phyloP scores from a whole-genome alignment of 53 echinoderm and acorn worm genomes.

The Apostichopus leukothele region DNA sequence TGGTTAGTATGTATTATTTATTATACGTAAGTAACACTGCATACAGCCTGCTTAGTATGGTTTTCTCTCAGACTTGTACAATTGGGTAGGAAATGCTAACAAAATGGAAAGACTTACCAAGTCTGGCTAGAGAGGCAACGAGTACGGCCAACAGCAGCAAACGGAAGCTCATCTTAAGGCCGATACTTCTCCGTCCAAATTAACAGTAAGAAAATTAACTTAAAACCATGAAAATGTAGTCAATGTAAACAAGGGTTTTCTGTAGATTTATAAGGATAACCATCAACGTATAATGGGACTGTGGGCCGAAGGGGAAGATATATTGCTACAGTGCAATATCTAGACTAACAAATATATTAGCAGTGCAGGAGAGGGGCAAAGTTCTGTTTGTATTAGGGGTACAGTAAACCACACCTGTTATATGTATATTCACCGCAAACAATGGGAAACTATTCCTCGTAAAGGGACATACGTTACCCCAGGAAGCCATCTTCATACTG shows the following conservation, averaged over 20 bases:
- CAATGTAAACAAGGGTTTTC: not conserved
- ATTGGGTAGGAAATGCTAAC: no score
- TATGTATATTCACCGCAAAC: not conserved
- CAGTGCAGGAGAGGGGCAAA: constrained; percentile 6
- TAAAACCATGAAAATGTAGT: not conserved
- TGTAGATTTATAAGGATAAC: not conserved
- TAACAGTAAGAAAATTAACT: not conserved
- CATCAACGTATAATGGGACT: not conserved
- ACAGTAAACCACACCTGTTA: constrained; percentile 22
- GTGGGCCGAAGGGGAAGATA: not conserved
- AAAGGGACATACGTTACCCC: not conserved
- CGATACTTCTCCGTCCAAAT: not conserved
- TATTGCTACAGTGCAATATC: not conserved
- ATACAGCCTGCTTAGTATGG: no score
- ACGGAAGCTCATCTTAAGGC: not conserved
- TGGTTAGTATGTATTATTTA: no score
- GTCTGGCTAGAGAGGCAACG: not conserved
- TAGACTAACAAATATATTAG: not conserved
- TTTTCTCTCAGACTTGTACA: no score
- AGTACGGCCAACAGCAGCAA: constrained; percentile 14
- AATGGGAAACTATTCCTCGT: not conserved
- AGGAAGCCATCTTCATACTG: no score
- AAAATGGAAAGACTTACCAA: constrained; percentile 12
- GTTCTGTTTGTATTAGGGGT: constrained; percentile 20
- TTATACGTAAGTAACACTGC: no score